These are phyloP conservation scores for Drosophila paranaensis DNA, from an alignment of 2,888 invertebrate genomes.

Conservation along the genomic window DNA sequence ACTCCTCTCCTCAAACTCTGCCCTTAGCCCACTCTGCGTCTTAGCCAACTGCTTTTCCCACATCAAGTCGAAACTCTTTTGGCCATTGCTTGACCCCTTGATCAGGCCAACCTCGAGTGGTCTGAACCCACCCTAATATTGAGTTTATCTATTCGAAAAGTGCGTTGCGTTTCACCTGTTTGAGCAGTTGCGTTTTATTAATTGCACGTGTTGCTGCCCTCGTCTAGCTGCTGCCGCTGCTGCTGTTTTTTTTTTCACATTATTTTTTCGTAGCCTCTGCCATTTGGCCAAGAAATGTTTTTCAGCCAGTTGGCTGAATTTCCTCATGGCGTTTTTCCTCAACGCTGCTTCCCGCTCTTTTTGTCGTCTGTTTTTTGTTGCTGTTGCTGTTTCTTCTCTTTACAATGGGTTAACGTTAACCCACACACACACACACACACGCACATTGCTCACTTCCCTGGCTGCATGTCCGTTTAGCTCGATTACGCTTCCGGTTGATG, in stretches of 20 bases:
- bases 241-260: conserved; percentile 1
- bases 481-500: conserved; percentile 79
- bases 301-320: conserved; percentile 59
- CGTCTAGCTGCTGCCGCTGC: conserved; percentile 33
- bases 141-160: conserved; percentile 21
- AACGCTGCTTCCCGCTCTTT: conserved; percentile 70
- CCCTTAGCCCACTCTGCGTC: neutral
- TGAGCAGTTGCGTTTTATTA: conserved; percentile 42
- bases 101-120: neutral
- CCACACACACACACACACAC: conserved; percentile 52
- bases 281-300: conserved; percentile 59
- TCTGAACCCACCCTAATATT: conserved; percentile 5
- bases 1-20: neutral
- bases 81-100: neutral
- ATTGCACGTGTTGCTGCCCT: conserved; percentile 34
- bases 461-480: conserved; percentile 73
- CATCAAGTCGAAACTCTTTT: neutral
- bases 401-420: conserved; percentile 63
- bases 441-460: conserved; percentile 70
- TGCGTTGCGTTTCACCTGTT: conserved; percentile 19
- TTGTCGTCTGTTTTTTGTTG: conserved; percentile 24
- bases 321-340: conserved; percentile 74
- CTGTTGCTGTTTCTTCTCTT: conserved; percentile 5
- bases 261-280: conserved; percentile 26
- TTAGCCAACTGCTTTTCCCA: neutral